A percentile compares a stretch with the other conserved stretches of the same genome.
phyloP scores from a whole-genome alignment of 2,888 invertebrate species.

The Hypsopygia costalis region DNA sequence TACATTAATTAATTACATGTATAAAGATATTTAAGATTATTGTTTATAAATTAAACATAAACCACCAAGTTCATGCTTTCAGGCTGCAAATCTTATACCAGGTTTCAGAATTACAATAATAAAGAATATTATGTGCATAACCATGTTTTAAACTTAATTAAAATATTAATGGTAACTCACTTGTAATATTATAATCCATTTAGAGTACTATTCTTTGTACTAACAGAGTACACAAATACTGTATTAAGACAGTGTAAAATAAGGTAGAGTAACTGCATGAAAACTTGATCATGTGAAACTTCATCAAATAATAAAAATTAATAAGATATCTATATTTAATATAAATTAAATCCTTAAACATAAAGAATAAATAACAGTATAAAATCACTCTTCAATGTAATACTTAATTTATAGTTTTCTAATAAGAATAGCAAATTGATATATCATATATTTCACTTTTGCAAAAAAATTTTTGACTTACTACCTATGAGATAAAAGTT shows the following conservation, averaged over 20 bases:
- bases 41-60: no score
- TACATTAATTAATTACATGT: no score
- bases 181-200: conserved; percentile 7
- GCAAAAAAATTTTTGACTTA: no score
- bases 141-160: not conserved
- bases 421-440: conserved; percentile 17
- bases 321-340: conserved; percentile 16
- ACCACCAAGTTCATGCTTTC: no score
- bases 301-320: conserved; percentile 1
- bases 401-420: conserved; percentile 41
- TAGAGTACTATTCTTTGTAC: no score
- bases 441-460: not conserved
- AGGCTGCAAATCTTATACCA: no score
- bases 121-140: not conserved
- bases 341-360: conserved; percentile 47
- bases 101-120: no score
- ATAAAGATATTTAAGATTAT: no score
- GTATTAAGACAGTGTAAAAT: no score
- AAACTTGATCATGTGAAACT: not conserved
- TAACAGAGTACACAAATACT: conserved; percentile 1
- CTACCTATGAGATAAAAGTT: no score
- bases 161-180: conserved; percentile 20
- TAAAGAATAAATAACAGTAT: conserved; percentile 70
- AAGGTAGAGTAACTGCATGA: not conserved
- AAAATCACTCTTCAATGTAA: conserved; percentile 53